These are phyloP conservation scores for Odontomyia ornata DNA, from an alignment of 2,888 invertebrate genomes.

Conservation along the genomic window DNA sequence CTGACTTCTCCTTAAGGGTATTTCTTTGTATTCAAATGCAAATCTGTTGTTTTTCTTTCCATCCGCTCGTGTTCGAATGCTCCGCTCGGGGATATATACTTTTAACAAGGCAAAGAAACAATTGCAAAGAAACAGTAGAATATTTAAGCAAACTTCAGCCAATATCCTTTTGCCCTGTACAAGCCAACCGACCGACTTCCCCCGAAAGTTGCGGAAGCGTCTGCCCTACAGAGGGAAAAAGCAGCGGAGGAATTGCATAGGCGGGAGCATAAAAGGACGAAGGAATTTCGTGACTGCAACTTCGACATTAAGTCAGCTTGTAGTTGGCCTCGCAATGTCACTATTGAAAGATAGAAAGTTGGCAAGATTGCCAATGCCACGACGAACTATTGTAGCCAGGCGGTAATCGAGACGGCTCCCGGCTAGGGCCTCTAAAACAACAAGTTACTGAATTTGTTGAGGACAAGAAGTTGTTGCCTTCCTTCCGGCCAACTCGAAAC, in stretches of 20 bases:
- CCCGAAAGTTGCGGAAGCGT: neutral
- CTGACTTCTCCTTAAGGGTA: conserved; percentile 19
- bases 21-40: conserved; percentile 42
- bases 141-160: conserved; percentile 26
- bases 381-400: conserved; percentile 34
- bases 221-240: neutral
- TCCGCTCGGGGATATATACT: conserved; percentile 15
- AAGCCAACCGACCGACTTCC: neutral
- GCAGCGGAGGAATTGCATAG: neutral
- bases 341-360: neutral
- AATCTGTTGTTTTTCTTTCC: conserved; percentile 40
- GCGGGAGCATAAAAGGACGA: neutral
- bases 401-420: conserved; percentile 5
- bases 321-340: neutral
- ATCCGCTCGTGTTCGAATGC: neutral
- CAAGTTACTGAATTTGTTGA: conserved; percentile 42
- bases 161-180: neutral
- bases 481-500: conserved; percentile 29
- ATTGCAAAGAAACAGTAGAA: conserved; percentile 30
- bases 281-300: conserved; percentile 39
- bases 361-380: conserved; percentile 31
- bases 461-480: conserved; percentile 32
- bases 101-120: conserved; percentile 25
- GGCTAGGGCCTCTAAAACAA: conserved; percentile 19
- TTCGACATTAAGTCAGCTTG: conserved; percentile 12